Conservation (phyloP, 2,888 invertebrate species). For the Laothoe populi region DNA sequence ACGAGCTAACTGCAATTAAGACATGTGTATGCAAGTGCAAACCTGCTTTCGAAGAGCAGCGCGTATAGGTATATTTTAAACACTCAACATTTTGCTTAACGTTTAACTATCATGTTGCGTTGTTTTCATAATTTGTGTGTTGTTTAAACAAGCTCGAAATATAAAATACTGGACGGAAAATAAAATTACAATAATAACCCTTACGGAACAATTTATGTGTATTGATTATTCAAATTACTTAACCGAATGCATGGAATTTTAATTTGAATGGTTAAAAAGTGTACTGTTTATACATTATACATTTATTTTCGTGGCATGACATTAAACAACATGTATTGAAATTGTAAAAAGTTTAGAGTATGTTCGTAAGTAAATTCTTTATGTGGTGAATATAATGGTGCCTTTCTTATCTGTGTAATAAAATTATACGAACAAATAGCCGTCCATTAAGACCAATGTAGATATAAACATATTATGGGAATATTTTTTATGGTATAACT, state of each 20-base stretch:
- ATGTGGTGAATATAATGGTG: constrained; percentile 1
- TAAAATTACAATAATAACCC: constrained; percentile 38
- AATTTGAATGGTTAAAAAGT: constrained; percentile 46
- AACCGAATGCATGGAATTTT: constrained; percentile 51
- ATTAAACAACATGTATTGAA: constrained; percentile 34
- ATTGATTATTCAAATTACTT: constrained; percentile 50
- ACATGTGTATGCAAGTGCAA: background rate
- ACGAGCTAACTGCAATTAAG: constrained; percentile 7
- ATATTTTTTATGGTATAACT: no score
- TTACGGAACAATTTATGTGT: constrained; percentile 45
- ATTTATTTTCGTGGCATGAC: constrained; percentile 34
- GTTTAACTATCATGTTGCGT: constrained; percentile 19
- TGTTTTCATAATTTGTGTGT: constrained; percentile 24
- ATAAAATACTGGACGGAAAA: constrained; percentile 33
- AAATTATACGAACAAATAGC: constrained; percentile 16
- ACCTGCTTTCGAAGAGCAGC: background rate
- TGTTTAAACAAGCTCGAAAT: constrained; percentile 33
- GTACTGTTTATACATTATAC: constrained; percentile 28
- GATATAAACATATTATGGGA: constrained; percentile 2
- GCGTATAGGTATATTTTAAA: background rate
- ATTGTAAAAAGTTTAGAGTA: background rate
- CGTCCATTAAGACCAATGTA: background rate
- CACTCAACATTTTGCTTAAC: background rate
- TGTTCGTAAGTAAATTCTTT: background rate
- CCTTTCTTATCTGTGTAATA: constrained; percentile 5